Evolutionary conservation across 2,113 vertebrate genomes (phyloP), one percentile per base, ranked within the genome.

Genomic region (Gallinago paraguaiae): DNA sequence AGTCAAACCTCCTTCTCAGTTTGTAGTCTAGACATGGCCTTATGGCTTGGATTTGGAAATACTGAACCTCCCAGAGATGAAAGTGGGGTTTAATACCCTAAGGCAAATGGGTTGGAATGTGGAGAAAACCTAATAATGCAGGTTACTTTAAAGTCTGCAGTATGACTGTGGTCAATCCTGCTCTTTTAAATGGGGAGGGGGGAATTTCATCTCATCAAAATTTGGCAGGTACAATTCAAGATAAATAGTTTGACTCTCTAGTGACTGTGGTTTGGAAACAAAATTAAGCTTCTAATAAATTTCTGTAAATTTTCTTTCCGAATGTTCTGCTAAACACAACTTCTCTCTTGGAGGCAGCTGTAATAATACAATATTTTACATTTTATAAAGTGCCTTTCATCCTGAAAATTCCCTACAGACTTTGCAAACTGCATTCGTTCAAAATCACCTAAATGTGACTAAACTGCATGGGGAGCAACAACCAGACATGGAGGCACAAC

Each of bases 61-160:
- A 60, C 82, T 83, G 88, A 96, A 95, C 76, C 85, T 96, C 82
- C 24, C 13, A 17, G 77, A 95, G 93, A 96, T 90, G 86, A 94
- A 96, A 97, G 90, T 94, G 88, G 72, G 60, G 54, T 92, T 95
- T 94, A 90, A 90, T 93, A 88, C 88, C 92, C 92, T 90, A 41
- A 96, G 95, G 96, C 95, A 90, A 57, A 90, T 81, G 76, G 61
- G 64, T 61, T 95, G 95, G 95, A 97, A 95, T 96, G 92, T 94
- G 72, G 82, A 94, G 88, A 95, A 95, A 93, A 92, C 88, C 93
- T 92, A 92, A 78, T 79, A 96, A 90, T 41, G 61, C 90, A 94
- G 90, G 83, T 95, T 95, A 79, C 93, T 95, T 96, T 94, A 94
- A 96, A 90, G 92, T 90, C 76, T 93, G 76, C 63, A 95, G 45